Evolutionary conservation across 2,888 invertebrate species (phyloP).

Genomic region (Calameuta idolon): DNA sequence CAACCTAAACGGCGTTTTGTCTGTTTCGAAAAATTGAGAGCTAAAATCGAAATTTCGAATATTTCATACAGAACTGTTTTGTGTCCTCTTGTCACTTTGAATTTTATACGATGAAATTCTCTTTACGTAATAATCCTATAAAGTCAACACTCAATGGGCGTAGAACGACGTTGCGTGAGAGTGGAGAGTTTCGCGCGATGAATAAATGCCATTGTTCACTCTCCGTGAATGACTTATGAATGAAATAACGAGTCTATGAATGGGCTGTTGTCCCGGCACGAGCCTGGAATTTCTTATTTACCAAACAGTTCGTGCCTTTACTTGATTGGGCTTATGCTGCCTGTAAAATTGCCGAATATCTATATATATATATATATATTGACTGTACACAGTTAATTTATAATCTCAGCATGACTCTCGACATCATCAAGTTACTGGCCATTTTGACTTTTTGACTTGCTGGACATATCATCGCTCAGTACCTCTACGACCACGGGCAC

Average conservation of each 20-base stretch:
- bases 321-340: background rate
- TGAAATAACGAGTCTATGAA: slow-evolving; percentile 33
- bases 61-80: slow-evolving; percentile 10
- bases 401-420: background rate
- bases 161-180: slow-evolving; percentile 3
- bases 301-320: slow-evolving; percentile 3
- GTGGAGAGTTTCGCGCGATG: slow-evolving; percentile 4
- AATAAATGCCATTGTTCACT: slow-evolving; percentile 27
- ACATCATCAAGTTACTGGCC: background rate
- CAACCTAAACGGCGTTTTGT: slow-evolving; percentile 40
- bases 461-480: background rate
- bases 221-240: slow-evolving; percentile 24
- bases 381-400: background rate
- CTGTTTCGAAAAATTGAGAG: background rate
- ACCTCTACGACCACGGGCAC: background rate
- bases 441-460: background rate
- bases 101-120: background rate
- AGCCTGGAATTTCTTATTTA: slow-evolving; percentile 31
- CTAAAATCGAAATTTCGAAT: background rate
- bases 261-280: slow-evolving; percentile 25
- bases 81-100: background rate
- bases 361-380: background rate
- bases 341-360: background rate
- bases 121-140: slow-evolving; percentile 5
- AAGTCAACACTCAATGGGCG: background rate